Evolutionary conservation across 2,888 invertebrate species (phyloP).

Genomic region (Luperina nickerlii): DNA sequence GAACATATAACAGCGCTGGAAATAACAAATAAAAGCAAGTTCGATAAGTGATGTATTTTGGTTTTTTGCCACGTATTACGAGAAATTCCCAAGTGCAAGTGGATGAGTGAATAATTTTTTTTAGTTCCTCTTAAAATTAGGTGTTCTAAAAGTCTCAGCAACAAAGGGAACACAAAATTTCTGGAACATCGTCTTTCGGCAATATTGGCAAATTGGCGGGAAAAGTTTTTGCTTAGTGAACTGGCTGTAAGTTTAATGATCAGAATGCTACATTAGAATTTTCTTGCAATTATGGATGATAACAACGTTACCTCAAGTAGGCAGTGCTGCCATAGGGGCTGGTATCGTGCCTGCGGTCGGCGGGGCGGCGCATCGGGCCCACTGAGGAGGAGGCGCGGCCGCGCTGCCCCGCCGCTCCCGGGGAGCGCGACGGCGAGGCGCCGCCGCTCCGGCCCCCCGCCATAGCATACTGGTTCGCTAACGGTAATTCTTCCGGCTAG

Average conservation of each 20-base stretch:
- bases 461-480: constrained; percentile 84
- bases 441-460: constrained; percentile 83
- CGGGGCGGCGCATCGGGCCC: constrained; percentile 95
- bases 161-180: not conserved
- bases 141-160: not conserved
- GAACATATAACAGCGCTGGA: not conserved
- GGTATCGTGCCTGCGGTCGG: constrained; percentile 95
- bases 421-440: constrained; percentile 83
- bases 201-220: constrained; percentile 1
- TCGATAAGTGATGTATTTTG: not conserved
- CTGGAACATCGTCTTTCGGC: not conserved
- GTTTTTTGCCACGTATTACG: not conserved
- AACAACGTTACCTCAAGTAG: constrained; percentile 88
- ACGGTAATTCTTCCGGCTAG: constrained; percentile 85
- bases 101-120: not conserved
- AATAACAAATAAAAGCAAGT: constrained; percentile 25
- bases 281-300: not conserved
- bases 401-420: constrained; percentile 79
- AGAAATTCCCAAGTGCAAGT: not conserved
- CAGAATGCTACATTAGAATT: not conserved
- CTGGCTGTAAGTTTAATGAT: constrained; percentile 3
- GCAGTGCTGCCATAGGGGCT: constrained; percentile 95
- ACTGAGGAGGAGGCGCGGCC: constrained; percentile 88
- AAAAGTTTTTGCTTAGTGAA: constrained; percentile 5
- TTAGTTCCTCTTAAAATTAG: not conserved